These are phyloP conservation scores for Menura novaehollandiae DNA, from an alignment of 2,113 vertebrate genomes.

Conservation along the genomic window DNA sequence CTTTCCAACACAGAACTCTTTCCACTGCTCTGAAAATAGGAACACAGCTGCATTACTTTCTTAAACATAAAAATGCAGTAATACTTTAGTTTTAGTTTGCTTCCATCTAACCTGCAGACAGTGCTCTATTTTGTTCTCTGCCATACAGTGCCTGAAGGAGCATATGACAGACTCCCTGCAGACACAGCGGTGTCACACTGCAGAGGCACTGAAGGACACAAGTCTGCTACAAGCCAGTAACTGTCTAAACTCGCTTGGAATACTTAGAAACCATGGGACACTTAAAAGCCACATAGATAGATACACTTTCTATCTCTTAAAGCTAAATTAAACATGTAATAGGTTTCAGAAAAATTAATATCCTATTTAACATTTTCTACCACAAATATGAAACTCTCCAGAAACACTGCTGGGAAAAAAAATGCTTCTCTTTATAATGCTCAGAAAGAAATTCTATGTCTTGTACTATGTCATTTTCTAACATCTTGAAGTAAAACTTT, in stretches of 20 bases:
- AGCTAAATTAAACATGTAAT: neutral
- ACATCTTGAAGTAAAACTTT: neutral
- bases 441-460: neutral
- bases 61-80: neutral
- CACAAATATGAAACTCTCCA: neutral
- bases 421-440: neutral
- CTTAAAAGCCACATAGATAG: neutral
- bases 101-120: neutral
- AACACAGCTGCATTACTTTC: conserved; percentile 18
- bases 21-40: conserved; percentile 90
- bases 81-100: neutral
- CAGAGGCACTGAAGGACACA: neutral
- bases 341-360: neutral
- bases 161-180: neutral
- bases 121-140: neutral
- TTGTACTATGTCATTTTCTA: neutral
- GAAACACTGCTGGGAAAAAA: neutral
- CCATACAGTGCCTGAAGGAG: neutral
- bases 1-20: conserved; percentile 98
- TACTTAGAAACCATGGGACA: neutral
- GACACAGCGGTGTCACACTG: neutral
- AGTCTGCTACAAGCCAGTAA: neutral
- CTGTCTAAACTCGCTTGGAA: neutral
- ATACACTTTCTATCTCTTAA: neutral
- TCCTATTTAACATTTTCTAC: neutral